Conservation (phyloP, 2,888 invertebrate species). For the Palloptera scutellata region DNA sequence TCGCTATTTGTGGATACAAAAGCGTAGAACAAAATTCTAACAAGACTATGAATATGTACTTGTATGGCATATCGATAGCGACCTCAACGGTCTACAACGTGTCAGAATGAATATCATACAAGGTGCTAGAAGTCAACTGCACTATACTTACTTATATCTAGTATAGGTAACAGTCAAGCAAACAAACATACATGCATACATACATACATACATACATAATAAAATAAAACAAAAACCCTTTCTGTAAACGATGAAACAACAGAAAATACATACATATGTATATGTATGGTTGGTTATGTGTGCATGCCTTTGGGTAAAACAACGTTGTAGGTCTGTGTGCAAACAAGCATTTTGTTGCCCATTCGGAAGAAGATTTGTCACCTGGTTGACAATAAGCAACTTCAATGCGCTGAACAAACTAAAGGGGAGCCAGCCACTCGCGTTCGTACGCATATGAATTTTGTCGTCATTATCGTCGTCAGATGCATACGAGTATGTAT, state of each 20-base stretch:
- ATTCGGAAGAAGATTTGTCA: slow-evolving; percentile 47
- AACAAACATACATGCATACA: no score
- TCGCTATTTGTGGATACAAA: no score
- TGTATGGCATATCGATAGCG: slow-evolving; percentile 4
- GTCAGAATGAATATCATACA: slow-evolving; percentile 38
- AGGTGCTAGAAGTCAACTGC: neutral
- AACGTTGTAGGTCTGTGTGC: slow-evolving; percentile 43
- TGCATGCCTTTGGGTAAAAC: slow-evolving; percentile 34
- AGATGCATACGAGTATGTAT: slow-evolving; percentile 36
- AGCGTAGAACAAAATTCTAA: neutral
- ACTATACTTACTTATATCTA: neutral
- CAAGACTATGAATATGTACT: slow-evolving; percentile 25
- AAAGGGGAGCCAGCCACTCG: no score
- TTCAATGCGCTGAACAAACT: no score
- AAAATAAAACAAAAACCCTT: no score
- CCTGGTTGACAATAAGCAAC: slow-evolving; percentile 43
- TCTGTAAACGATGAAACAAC: no score
- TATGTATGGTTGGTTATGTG: neutral
- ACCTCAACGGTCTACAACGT: slow-evolving; percentile 34
- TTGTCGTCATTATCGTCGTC: neutral
- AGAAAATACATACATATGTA: no score
- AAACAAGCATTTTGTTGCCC: slow-evolving; percentile 2
- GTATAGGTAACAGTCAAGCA: slow-evolving; percentile 17
- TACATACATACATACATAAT: no score
- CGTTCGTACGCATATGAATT: no score